These are phyloP conservation scores for Pogonus chalceus DNA, from an alignment of 1,140 invertebrate species.

Conservation along the genomic window DNA sequence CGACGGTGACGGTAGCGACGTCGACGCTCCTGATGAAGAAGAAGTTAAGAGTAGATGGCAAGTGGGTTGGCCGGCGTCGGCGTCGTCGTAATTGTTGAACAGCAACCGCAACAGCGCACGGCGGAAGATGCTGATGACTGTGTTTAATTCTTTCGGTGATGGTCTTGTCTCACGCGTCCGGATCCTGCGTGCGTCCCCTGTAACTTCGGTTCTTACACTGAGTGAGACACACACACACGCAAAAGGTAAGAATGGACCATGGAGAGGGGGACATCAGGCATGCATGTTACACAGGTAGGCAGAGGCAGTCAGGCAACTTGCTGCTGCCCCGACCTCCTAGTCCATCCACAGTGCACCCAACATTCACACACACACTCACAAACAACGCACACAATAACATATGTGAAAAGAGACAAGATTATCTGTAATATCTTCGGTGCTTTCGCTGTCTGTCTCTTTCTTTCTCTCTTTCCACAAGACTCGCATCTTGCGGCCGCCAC, in stretches of 20 bases:
- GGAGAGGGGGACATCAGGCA: slow-evolving; percentile 25
- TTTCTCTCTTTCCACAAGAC: not conserved
- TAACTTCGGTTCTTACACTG: slow-evolving; percentile 34
- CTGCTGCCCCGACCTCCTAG: slow-evolving; percentile 18
- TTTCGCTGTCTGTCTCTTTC: not conserved
- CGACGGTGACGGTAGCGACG: not conserved
- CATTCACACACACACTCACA: slow-evolving; percentile 5
- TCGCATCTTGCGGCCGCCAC: not conserved
- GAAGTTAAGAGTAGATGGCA: no score
- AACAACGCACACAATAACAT: no score
- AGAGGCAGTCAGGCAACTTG: slow-evolving; percentile 29
- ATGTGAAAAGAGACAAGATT: no score
- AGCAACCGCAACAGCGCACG: not conserved
- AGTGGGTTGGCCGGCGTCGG: not conserved
- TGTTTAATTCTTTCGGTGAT: slow-evolving; percentile 34
- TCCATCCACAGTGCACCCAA: slow-evolving; percentile 11
- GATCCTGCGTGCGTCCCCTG: slow-evolving; percentile 6
- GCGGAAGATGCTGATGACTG: slow-evolving; percentile 15
- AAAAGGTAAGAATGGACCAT: slow-evolving; percentile 32
- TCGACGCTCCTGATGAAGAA: not conserved
- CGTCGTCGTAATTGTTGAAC: not conserved
- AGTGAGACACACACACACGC: slow-evolving; percentile 32
- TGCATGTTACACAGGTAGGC: slow-evolving; percentile 29
- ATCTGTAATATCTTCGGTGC: no score
- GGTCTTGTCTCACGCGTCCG: not conserved